Conservation (phyloP, 2,797 vertebrate species). For the Simalia tracyae region DNA sequence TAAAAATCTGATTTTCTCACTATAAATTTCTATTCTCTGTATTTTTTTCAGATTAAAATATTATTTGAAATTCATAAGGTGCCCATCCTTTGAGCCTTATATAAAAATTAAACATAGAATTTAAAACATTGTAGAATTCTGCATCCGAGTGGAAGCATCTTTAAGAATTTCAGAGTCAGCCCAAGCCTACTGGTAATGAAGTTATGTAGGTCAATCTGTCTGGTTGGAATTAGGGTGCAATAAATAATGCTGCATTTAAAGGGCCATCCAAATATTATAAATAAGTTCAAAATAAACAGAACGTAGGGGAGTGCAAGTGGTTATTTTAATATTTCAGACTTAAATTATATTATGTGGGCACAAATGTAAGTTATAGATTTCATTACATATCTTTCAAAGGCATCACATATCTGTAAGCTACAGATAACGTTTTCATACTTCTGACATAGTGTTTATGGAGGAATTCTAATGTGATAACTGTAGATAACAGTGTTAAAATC, state of each 20-base stretch:
- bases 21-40: neutral
- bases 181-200: neutral
- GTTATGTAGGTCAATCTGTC: neutral
- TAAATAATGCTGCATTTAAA: neutral
- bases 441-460: neutral
- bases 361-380: conserved; percentile 11
- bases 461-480: conserved; percentile 16
- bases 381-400: conserved; percentile 1
- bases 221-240: neutral
- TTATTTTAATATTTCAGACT: conserved; percentile 21
- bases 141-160: neutral
- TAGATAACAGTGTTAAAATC: neutral
- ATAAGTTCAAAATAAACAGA: neutral
- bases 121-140: neutral
- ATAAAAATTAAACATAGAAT: neutral
- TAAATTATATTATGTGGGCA: neutral
- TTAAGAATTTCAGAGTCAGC: neutral
- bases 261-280: conserved; percentile 2
- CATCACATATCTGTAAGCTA: neutral
- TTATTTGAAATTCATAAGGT: neutral
- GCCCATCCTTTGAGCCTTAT: neutral
- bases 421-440: conserved; percentile 17
- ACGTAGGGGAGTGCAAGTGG: neutral
- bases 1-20: conserved; percentile 34
- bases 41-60: neutral